Base-by-base conservation (phyloP, 2,113 vertebrate species). In the Dipodomys spectabilis region DNA sequence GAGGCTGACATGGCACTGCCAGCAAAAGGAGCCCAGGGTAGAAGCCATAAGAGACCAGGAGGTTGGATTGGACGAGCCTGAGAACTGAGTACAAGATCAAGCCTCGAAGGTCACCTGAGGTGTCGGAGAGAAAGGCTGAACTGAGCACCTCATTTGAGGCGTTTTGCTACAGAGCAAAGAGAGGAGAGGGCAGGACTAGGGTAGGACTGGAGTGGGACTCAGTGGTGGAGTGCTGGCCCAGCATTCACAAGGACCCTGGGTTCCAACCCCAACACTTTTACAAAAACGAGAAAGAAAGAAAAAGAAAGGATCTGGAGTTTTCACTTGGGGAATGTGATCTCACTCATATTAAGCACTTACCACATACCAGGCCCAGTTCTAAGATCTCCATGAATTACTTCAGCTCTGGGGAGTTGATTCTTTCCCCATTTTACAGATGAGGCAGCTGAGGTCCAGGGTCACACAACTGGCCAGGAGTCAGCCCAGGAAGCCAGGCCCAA, bases 11-110 rank as follows among this genome's bases (percentile, higher is more conserved):
- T 73, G 30, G 19, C 19, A 25, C 72, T 74, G 35, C 69, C 69
- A 35, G n/a, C 18, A 35, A 67, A 45, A 53, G 45, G 60, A 32
- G 84, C 68, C 9, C 4, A 35, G 22, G 9, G 28, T 35, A 23
- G 62, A 6, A 20, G 35, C 11, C 1, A 4, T 15, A 67, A 39
- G 71, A 73, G 8, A 9, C 72, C 72, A 23, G 32, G 74, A 19
- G 0, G 5, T 27, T 53, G 6, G 62, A 8, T 39, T 15, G 18
- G 27, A 23, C 8, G 49, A 39, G 20, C 49, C 49, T 0, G 16
- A 68, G 57, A 35, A 20, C 11, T 0, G 39, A 88, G 45, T 8
- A 0, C 18, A 3, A 2, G 16, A 39, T 11, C 7, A 32, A 72
- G 78, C 62, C 68, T 80, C 35, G 0, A 6, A 71, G 30, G 44